Conservation (phyloP, 2,888 invertebrate species). For the Latheticus oryzae region DNA sequence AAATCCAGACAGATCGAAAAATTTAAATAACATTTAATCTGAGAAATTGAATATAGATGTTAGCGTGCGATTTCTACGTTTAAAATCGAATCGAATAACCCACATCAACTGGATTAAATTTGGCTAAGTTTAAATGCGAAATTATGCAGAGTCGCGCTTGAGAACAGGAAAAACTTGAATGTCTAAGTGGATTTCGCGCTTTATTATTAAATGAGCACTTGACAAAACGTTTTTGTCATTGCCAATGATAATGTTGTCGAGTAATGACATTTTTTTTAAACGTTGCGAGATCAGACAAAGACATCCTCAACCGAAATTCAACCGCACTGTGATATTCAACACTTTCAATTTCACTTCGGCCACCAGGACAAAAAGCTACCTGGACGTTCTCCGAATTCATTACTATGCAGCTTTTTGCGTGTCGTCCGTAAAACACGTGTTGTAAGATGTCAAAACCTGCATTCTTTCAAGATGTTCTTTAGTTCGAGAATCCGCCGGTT, state of each 20-base stretch:
- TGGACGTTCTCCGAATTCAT: slow-evolving; percentile 43
- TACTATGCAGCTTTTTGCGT: slow-evolving; percentile 43
- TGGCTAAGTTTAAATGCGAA: slow-evolving; percentile 35
- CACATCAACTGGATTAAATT: slow-evolving; percentile 37
- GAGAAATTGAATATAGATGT: slow-evolving; percentile 40
- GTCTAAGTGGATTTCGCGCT: slow-evolving; percentile 38
- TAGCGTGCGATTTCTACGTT: slow-evolving; percentile 31
- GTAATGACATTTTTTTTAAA: slow-evolving; percentile 19
- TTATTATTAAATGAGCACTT: slow-evolving; percentile 39
- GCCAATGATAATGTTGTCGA: slow-evolving; percentile 27
- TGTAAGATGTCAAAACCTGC: slow-evolving; percentile 42
- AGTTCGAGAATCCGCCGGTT: slow-evolving; percentile 36
- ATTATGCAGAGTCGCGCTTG: slow-evolving; percentile 39
- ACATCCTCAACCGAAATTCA: slow-evolving; percentile 26
- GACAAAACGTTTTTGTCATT: slow-evolving; percentile 35
- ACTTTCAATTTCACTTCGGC: slow-evolving; percentile 41
- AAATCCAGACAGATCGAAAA: slow-evolving; percentile 27
- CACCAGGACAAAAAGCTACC: slow-evolving; percentile 41
- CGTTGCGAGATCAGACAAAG: slow-evolving; percentile 22
- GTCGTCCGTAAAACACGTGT: slow-evolving; percentile 44
- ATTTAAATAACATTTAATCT: slow-evolving; percentile 33
- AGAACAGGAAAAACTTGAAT: slow-evolving; percentile 40
- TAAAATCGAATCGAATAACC: slow-evolving; percentile 35
- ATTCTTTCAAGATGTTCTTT: slow-evolving; percentile 41
- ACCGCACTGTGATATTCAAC: slow-evolving; percentile 38